phyloP scores from a whole-genome alignment of 2,888 invertebrate species.

The Neria commutata region DNA sequence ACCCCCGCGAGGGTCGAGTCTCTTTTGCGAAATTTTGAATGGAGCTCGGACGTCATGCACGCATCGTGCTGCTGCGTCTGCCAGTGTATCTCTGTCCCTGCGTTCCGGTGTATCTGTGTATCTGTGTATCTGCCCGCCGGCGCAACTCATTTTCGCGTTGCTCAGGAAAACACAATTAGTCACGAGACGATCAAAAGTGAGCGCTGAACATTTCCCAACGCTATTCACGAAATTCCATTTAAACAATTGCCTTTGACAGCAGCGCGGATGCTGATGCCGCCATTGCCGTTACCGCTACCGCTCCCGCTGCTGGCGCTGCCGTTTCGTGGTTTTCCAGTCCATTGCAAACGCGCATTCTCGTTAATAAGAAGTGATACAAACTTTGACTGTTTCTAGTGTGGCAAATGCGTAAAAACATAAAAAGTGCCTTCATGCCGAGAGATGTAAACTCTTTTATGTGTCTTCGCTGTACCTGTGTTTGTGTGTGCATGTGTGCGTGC shows the following conservation, averaged over 20 bases:
- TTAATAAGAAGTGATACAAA: too few species aligned
- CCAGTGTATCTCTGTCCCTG: neutral
- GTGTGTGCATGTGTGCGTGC: too few species aligned
- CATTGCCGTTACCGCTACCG: neutral
- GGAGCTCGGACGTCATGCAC: neutral
- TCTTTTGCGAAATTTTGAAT: neutral
- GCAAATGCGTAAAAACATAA: too few species aligned
- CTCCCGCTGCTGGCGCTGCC: constrained; percentile 6
- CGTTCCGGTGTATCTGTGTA: neutral
- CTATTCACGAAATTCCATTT: constrained; percentile 8
- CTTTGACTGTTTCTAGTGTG: too few species aligned
- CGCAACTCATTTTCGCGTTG: neutral
- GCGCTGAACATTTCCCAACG: neutral
- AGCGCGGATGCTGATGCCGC: too few species aligned
- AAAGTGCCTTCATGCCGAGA: too few species aligned
- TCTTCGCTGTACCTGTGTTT: too few species aligned
- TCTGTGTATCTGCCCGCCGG: neutral
- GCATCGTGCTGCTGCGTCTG: neutral
- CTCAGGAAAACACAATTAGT: constrained; percentile 52
- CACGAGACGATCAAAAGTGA: constrained; percentile 28
- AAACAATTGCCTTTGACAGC: neutral
- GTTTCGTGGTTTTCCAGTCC: constrained; percentile 25
- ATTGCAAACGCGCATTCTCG: constrained; percentile 4
- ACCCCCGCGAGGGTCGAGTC: too few species aligned
- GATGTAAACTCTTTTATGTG: too few species aligned